Base-by-base conservation (phyloP, 1,140 invertebrate species). In the Ips typographus region DNA sequence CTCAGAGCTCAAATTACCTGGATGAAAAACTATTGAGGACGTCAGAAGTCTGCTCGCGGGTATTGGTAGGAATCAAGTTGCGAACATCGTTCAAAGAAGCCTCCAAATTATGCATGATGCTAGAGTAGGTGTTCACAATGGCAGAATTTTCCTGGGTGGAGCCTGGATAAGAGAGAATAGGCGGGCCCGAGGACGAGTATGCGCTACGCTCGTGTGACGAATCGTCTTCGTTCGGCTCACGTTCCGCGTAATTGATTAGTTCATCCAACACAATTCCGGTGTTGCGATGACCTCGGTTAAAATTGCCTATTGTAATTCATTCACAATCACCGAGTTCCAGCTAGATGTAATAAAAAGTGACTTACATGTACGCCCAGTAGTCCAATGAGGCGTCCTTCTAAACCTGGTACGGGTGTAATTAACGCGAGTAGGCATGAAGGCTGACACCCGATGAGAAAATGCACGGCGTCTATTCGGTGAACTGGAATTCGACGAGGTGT, bases 211-310 rank as follows among this genome's bases (percentile, higher is more conserved):
- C 60, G 65, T 71, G 47, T 38, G 58, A 56, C 0, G 68, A 56
- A 67, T 73, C 73, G 22, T 74, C 75, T 62, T 77, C 77, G 1
- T 74, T 71, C 49, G 73, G 74, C 5, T 72, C 74, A 6, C 77
- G 68, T 56, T 80, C 78, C 1, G 78, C 76, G 68, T 77, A 80
- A 58, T 79, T 79, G n/a, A 79, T 77, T 1, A 80, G 71, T 67
- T 79, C 78, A 69, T 80, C 79, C 7, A 75, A 57, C 3, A 71
- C 73, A 52, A 76, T 22, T 22, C 22, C 22, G 22, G 22, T 22
- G 22, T 22, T 75, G 47, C 62, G 70, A 36, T 22, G 60, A 41
- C 36, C 36, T 39, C 58, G 58, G 22, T 22, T 22, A 22, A 22
- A 22, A 22, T 22, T 22, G 22, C 22, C 22, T 22, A 22, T 22